These are phyloP conservation scores for Slavum lentiscoides DNA, from an alignment of 2,888 invertebrate genomes.

Conservation along the genomic window DNA sequence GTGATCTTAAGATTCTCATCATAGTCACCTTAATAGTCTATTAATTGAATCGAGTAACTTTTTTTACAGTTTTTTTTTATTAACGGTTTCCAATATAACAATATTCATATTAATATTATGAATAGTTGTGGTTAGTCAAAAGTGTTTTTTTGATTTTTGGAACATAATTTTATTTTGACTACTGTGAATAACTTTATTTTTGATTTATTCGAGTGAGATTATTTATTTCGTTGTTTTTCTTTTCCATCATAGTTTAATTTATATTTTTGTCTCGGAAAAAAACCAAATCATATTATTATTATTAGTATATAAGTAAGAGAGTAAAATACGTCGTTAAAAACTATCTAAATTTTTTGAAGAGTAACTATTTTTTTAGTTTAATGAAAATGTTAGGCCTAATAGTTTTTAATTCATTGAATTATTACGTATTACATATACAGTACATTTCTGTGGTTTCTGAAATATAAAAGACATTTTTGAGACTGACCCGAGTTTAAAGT, in stretches of 20 bases:
- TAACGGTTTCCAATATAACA: constrained; percentile 19
- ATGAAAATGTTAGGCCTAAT: neutral
- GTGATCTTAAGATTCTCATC: neutral
- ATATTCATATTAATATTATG: neutral
- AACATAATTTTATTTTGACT: constrained; percentile 23
- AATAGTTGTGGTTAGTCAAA: no score
- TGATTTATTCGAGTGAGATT: constrained; percentile 50
- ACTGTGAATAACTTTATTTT: constrained; percentile 25
- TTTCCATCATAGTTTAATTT: constrained; percentile 42
- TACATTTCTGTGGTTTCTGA: constrained; percentile 30
- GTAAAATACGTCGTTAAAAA: constrained; percentile 19
- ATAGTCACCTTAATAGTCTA: constrained; percentile 4
- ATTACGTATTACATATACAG: neutral
- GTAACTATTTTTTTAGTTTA: constrained; percentile 36
- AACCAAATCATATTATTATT: neutral
- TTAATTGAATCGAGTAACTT: constrained; percentile 1
- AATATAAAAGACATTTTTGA: constrained; percentile 50
- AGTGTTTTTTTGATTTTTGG: constrained; percentile 22
- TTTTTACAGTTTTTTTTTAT: neutral
- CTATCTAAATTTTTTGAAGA: constrained; percentile 31
- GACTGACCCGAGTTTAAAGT: constrained; percentile 48
- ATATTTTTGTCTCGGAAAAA: constrained; percentile 27
- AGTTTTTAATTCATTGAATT: neutral
- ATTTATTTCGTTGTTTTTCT: constrained; percentile 47
- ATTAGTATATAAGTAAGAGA: constrained; percentile 13